Conservation (phyloP, 1,140 invertebrate genomes). For the Bombus ignitus region DNA sequence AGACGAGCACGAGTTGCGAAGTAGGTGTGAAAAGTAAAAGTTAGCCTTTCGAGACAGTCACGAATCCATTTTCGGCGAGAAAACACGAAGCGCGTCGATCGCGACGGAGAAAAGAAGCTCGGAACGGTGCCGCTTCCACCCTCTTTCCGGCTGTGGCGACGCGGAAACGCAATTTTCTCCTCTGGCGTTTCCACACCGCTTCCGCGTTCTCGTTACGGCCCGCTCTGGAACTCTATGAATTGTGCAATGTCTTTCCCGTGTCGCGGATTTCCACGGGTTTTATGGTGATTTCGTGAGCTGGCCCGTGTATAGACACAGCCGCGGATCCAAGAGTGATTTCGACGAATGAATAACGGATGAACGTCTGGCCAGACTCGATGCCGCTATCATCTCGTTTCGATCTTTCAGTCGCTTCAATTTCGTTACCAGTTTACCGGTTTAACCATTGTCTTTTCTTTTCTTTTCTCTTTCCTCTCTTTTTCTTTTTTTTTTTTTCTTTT, state of each 20-base stretch:
- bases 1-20: background rate
- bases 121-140: background rate
- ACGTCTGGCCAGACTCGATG: background rate
- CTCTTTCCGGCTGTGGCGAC: background rate
- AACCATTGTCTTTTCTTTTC: background rate
- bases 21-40: background rate
- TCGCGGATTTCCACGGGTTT: constrained; percentile 46
- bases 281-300: constrained; percentile 40
- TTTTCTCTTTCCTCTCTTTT: no score
- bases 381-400: background rate
- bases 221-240: constrained; percentile 40
- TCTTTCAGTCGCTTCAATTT: background rate
- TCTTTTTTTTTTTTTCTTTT: no score
- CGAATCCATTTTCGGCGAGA: background rate
- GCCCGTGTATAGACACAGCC: constrained; percentile 6
- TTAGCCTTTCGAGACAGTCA: background rate
- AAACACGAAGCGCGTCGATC: background rate
- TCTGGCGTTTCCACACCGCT: constrained; percentile 24
- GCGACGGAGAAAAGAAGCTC: constrained; percentile 5
- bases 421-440: background rate
- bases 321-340: constrained; percentile 34
- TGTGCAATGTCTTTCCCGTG: constrained; percentile 50
- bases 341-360: constrained; percentile 47
- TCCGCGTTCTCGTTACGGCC: constrained; percentile 33
- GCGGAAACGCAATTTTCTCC: constrained; percentile 47